Conservation (phyloP, 1,140 invertebrate species). For the Heterodera carotae region DNA sequence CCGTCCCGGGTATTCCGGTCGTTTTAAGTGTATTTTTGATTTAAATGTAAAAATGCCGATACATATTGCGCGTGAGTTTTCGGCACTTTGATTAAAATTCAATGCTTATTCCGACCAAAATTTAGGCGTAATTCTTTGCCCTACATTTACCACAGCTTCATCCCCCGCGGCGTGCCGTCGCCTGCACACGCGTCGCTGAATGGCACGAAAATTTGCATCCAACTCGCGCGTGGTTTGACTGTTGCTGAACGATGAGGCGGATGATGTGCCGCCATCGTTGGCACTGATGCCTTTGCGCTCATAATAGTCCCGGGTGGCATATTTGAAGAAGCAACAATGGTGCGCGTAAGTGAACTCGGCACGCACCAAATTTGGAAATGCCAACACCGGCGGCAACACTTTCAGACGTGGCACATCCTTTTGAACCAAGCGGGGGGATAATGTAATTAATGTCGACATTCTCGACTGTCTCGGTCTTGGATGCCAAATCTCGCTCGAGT, state of each 20-base stretch:
- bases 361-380: constrained; percentile 46
- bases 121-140: not conserved
- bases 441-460: no score
- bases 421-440: no score
- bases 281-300: not conserved
- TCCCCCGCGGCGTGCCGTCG: not conserved
- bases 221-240: constrained; percentile 10
- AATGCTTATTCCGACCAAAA: not conserved
- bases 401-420: constrained; percentile 46
- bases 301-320: constrained; percentile 16
- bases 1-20: no score
- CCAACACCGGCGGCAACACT: constrained; percentile 47
- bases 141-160: not conserved
- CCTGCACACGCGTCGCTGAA: constrained; percentile 5
- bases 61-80: no score
- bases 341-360: constrained; percentile 53
- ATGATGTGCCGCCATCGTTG: not conserved
- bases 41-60: no score
- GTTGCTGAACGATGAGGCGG: not conserved
- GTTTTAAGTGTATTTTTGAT: no score
- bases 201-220: constrained; percentile 12
- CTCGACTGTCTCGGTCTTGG: no score
- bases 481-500: no score
- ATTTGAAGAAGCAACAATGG: constrained; percentile 55
- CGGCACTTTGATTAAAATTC: not conserved